Conservation (phyloP, 2,797 vertebrate genomes). For the Tamandua tetradactyla region DNA sequence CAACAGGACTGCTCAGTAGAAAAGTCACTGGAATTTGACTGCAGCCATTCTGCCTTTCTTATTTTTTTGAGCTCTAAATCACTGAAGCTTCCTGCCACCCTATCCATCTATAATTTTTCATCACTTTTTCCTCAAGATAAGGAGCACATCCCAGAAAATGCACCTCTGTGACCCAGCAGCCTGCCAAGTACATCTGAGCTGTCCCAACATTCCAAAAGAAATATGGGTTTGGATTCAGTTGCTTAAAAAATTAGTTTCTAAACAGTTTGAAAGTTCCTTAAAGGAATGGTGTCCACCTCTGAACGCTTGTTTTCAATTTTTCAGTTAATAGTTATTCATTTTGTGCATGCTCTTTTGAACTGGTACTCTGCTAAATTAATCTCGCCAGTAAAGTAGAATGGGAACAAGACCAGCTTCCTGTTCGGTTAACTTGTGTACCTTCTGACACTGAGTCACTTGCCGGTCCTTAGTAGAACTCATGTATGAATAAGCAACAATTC, state of each 20-base stretch:
- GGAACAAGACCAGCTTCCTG: neutral
- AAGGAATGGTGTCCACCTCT: neutral
- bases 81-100: neutral
- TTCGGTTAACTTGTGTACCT: neutral
- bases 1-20: neutral
- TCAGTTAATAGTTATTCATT: neutral
- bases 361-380: neutral
- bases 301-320: neutral
- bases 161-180: neutral
- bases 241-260: neutral
- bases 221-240: constrained; percentile 4
- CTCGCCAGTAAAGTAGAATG: neutral
- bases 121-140: constrained; percentile 22
- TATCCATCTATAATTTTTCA: neutral
- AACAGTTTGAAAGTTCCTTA: neutral
- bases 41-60: neutral
- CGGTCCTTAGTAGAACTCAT: neutral
- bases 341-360: neutral
- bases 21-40: neutral
- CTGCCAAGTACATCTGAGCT: neutral
- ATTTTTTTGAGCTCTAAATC: neutral
- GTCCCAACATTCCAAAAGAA: neutral
- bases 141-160: neutral
- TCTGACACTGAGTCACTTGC: neutral
- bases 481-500: neutral